These are phyloP conservation scores for Grammomys surdaster DNA, from an alignment of 2,113 vertebrate species.

Conservation along the genomic window DNA sequence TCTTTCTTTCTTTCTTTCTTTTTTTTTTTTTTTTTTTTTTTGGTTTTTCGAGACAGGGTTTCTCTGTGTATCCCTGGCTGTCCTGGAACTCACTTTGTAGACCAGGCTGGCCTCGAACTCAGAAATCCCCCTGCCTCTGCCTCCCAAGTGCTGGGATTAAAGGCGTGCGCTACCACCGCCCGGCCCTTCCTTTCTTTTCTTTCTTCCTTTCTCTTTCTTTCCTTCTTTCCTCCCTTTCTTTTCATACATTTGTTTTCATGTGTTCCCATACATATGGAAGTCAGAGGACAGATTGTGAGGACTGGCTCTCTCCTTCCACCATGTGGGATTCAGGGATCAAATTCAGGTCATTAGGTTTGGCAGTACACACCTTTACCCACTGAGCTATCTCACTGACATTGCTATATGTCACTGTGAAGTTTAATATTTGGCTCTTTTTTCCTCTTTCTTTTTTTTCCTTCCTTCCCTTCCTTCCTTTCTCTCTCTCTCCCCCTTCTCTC, in stretches of 20 bases:
- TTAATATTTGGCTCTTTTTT: neutral
- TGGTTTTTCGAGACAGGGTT: too few relatives aligned
- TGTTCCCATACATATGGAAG: neutral
- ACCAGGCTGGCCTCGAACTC: too few relatives aligned
- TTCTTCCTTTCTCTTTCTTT: too few relatives aligned
- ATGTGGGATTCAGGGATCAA: neutral
- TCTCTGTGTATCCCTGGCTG: too few relatives aligned
- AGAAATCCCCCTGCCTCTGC: too few relatives aligned
- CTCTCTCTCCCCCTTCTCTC: neutral
- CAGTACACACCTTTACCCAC: neutral
- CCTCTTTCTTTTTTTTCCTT: neutral
- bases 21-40: neutral
- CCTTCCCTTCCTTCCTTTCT: neutral
- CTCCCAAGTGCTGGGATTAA: too few relatives aligned
- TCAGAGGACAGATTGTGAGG: neutral
- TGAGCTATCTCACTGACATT: neutral
- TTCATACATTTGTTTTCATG: neutral
- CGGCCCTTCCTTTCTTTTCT: neutral
- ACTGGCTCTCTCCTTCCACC: neutral
- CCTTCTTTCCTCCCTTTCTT: neutral
- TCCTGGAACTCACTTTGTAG: too few relatives aligned
- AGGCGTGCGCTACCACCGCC: too few relatives aligned
- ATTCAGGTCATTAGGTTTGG: neutral
- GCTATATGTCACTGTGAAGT: neutral
- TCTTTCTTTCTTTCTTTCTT: neutral